A percentile compares a stretch with the other conserved stretches of the same genome.
Evolutionary conservation across 2,113 vertebrate species (phyloP).

Genomic region (Podiceps cristatus): DNA sequence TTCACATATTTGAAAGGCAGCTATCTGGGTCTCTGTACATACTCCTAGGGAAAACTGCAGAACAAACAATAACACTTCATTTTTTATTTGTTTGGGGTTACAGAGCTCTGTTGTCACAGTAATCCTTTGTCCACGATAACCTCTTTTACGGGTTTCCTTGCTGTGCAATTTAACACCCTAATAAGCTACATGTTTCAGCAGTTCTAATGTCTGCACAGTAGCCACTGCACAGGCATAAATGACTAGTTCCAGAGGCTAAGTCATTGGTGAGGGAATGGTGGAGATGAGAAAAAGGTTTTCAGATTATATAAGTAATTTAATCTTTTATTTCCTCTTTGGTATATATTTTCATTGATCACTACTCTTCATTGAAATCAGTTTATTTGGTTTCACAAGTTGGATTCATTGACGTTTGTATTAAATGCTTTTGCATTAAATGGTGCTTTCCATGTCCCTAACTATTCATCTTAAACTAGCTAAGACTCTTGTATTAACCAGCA

Average conservation of each 20-base stretch:
- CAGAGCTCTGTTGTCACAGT: conserved; percentile 2
- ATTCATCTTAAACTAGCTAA: background rate
- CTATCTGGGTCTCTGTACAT: background rate
- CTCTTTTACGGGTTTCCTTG: background rate
- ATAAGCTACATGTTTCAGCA: background rate
- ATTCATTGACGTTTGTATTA: background rate
- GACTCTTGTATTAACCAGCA: background rate
- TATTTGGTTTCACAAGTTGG: background rate
- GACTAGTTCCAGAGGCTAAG: background rate
- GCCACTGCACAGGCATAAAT: background rate
- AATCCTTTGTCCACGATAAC: conserved; percentile 11
- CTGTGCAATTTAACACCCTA: conserved; percentile 5
- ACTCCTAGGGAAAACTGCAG: conserved; percentile 1
- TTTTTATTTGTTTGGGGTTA: conserved; percentile 8
- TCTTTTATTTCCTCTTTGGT: background rate
- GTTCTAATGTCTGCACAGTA: background rate
- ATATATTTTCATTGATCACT: background rate
- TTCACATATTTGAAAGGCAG: conserved; percentile 52
- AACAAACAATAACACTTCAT: background rate
- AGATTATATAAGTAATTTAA: background rate
- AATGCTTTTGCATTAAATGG: background rate
- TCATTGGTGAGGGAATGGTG: background rate
- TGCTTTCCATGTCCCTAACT: background rate
- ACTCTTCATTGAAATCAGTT: background rate
- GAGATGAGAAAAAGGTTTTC: background rate